Base-by-base conservation (phyloP, 2,888 invertebrate genomes). In the Criorhina ranunculi region DNA sequence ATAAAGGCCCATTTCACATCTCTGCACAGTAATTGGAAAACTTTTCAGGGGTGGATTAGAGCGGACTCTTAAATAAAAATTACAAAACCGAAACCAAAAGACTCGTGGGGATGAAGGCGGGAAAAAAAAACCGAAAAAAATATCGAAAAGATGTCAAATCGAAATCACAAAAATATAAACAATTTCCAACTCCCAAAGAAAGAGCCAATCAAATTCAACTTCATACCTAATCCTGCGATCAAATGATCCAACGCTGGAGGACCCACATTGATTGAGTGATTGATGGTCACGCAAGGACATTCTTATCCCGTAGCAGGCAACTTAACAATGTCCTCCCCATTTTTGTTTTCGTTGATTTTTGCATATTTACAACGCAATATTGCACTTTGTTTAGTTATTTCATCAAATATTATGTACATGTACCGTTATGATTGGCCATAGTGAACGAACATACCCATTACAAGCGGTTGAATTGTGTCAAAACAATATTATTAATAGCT, bases 221-320 rank as follows among this genome's bases (percentile, higher is more conserved):
- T 80, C 86, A 31, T 12, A 87, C 46, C 19, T 87, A 81, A 85
- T 85, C 82, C 60, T 60, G 46, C 60, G 19, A 67, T 64, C 53
- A 31, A 55, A 51, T 15, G 40, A 46, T 67, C 40, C 53, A 66
- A 35, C 49, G 40, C 44, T 64, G 46, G 60, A 69, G 60, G 69
- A 72, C 70, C 78, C 85, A 80, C 87, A 88, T 87, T 90, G 89
- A 90, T 89, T 89, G 88, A 89, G 87, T 90, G 90, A 90, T 90
- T 90, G 89, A 90, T 90, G 89, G 89, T 89, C 64, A 70, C 60
- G 46, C 57, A 76, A 64, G 85, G 85, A 85, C 80, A 80, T 66
- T 75, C 79, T 55, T 75, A 75, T 69, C 55, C 67, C 8, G n/a
- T 35, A 29, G 31, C 37, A 44, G 35, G 57, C 40, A 37, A 19